Base-by-base conservation (phyloP, 2,797 vertebrate genomes). In the Brachymystax lenok region DNA sequence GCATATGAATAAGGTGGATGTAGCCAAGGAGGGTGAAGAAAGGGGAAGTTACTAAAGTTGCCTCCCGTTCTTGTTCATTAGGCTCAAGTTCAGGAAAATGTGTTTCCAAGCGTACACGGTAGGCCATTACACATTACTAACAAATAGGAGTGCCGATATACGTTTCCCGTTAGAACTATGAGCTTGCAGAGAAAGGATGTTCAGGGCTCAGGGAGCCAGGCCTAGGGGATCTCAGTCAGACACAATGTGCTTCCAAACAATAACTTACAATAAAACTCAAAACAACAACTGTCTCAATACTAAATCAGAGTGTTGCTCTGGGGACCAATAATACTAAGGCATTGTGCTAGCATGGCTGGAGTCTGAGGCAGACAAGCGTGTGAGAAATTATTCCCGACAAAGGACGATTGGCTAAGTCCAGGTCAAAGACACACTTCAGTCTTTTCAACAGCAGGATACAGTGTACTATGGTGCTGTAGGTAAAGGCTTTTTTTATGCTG, bases 171-270 rank as follows among this genome's bases (percentile, higher is more conserved):
- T 24, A 56, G 21, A 24, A 63, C 19, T 56, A 17, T 56, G 54
- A 56, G 54, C 54, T 66, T 67, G 17, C 16, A 51, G n/a, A 71
- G 35, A 8, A n/a, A 50, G 40, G n/a, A 13, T 51, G 69, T 51
- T 46, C 46, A 69, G 17, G 33, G 67, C 0, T 30, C 64, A 67
- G 64, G 64, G 24, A 40, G 67, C 67, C 28, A 69, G 33, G 19
- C 17, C 67, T 27, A 17, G 1, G 59, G 21, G 59, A 69, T 69
- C 67, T 19, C 19, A 69, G 67, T 40, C 67, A 35, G 67, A 69
- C 67, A 19, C 33, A 40, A 33, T 69, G 67, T 69, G 33, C 67
- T 69, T 69, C 67, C 67, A 69, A 40, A 40, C 16, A 69, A 69
- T 69, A 69, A 69, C 67, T 69, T 69, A 68, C 21, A 35, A 68